These are phyloP conservation scores for Morone saxatilis DNA, from an alignment of 2,113 vertebrate species.

Conservation along the genomic window DNA sequence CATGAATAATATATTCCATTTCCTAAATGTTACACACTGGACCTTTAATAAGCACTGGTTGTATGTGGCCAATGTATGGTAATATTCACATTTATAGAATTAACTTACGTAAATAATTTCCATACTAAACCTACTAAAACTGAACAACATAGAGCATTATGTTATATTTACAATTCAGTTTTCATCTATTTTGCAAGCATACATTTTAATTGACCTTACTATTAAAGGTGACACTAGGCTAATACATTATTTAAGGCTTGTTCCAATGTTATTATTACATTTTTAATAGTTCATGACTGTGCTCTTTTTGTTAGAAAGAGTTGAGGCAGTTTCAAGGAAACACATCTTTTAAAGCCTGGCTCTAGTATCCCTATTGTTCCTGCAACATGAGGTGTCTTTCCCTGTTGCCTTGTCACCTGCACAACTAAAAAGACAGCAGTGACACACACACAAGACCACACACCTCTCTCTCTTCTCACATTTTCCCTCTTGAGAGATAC, in stretches of 20 bases:
- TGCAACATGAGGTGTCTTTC: conserved; percentile 23
- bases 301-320: not conserved
- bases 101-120: not conserved
- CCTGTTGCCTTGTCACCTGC: conserved; percentile 36
- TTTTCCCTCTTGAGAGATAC: conserved; percentile 40
- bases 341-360: conserved; percentile 7
- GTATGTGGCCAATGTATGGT: not conserved
- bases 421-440: conserved; percentile 14
- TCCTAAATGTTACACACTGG: too few species aligned
- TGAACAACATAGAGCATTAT: too few species aligned
- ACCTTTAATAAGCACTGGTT: not conserved
- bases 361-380: conserved; percentile 14
- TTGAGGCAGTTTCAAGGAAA: not conserved
- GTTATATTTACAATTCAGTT: too few species aligned
- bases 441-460: conserved; percentile 38
- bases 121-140: too few species aligned
- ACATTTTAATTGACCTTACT: not conserved
- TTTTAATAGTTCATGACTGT: not conserved
- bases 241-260: not conserved
- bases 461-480: conserved; percentile 32
- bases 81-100: not conserved
- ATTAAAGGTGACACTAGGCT: not conserved
- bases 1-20: too few species aligned
- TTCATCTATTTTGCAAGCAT: too few species aligned
- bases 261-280: not conserved